Conservation (phyloP, 2,113 vertebrate genomes). For the Murina feae region DNA sequence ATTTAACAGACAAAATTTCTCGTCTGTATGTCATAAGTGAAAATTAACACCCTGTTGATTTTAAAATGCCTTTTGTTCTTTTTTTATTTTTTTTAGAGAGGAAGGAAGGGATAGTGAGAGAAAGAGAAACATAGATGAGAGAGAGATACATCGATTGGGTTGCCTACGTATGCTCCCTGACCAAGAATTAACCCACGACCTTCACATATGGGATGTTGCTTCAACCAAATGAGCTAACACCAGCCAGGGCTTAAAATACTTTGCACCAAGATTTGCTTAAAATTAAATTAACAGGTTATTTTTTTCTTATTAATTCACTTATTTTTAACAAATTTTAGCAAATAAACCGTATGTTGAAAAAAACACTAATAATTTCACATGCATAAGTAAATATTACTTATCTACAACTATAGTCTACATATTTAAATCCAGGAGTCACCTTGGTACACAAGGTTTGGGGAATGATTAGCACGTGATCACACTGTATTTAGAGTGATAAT, state of each 20-base stretch:
- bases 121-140: too few relatives aligned
- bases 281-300: background rate
- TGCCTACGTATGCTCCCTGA: too few relatives aligned
- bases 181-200: too few relatives aligned
- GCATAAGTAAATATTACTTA: background rate
- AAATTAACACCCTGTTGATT: background rate
- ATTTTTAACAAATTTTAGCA: background rate
- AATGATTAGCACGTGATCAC: background rate
- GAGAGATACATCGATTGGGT: too few relatives aligned
- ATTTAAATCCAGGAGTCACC: background rate
- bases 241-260: background rate
- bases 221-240: too few relatives aligned
- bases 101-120: too few relatives aligned
- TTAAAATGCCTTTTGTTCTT: background rate
- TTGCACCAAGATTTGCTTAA: background rate
- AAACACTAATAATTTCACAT: background rate
- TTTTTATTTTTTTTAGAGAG: too few relatives aligned
- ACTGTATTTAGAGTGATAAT: background rate
- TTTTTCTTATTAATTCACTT: background rate
- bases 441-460: too few relatives aligned
- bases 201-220: too few relatives aligned
- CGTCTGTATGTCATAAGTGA: background rate
- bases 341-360: background rate
- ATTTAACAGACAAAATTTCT: background rate
- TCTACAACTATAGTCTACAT: background rate